Conservation (phyloP, 2,888 invertebrate genomes). For the Drosophila phalerata region DNA sequence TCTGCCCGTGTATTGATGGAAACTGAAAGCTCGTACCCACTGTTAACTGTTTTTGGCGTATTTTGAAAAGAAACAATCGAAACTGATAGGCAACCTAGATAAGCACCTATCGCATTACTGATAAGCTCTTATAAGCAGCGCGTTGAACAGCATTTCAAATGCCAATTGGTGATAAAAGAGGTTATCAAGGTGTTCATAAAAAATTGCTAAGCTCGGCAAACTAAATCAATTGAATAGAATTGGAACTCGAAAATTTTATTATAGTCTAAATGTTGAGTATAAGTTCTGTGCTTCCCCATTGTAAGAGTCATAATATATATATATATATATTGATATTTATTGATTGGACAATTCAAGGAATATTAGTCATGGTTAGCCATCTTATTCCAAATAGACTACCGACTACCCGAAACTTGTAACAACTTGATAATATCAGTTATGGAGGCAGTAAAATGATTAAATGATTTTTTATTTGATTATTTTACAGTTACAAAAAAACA, state of each 20-base stretch:
- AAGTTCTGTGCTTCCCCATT: constrained; percentile 4
- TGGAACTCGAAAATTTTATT: neutral
- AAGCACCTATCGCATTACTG: constrained; percentile 24
- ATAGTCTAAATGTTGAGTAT: neutral
- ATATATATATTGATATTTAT: neutral
- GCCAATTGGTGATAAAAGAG: constrained; percentile 19
- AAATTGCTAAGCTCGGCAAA: neutral
- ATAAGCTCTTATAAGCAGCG: constrained; percentile 25
- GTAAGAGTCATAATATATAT: neutral
- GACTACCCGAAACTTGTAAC: neutral
- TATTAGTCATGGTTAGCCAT: neutral
- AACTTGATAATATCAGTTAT: neutral
- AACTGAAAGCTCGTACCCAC: constrained; percentile 32
- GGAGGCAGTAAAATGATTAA: neutral
- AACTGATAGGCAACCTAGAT: constrained; percentile 26
- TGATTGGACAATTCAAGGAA: neutral
- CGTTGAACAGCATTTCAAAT: neutral
- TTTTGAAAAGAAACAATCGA: neutral
- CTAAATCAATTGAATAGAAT: neutral
- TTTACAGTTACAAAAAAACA: too few species aligned
- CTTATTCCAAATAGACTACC: constrained; percentile 9
- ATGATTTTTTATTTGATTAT: too few species aligned
- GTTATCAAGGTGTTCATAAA: constrained; percentile 20
- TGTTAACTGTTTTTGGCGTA: constrained; percentile 6
- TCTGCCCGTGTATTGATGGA: neutral